Base-by-base conservation (phyloP, 2,888 invertebrate species). In the Drosophila suboccidentalis region DNA sequence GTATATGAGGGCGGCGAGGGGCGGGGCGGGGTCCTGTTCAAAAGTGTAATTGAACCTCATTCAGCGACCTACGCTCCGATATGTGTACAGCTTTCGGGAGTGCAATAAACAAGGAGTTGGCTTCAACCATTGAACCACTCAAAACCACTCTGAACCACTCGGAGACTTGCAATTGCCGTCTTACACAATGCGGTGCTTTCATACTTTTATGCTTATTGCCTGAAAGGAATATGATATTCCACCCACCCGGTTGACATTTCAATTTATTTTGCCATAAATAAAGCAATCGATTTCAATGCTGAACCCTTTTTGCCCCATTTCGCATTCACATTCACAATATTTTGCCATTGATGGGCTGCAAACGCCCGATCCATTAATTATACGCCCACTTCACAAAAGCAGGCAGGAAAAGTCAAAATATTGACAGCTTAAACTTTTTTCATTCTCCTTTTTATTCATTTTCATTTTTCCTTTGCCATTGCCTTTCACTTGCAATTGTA, bases 371-470 rank as follows among this genome's bases (percentile, higher is more conserved):
- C 88, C 90, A 90, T 89, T 89, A 89, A 89, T 89, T 90, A 89
- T 87, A 90, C 90, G 90, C 89, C 90, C 90, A 90, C 88, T 87
- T 89, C 80, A 86, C 84, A 86, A 83, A 71, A 66, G 75, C 71
- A 63, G 82, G 82, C 84, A 83, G 71, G 78, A 81, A 82, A 90
- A 88, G 88, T 91, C 91, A 90, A 90, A 90, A 91, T 90, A 91
- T 90, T 90, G 90, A 90, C 90, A 88, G 90, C 90, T 88, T 88
- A 71, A 81, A 91, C 78, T 83, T 87, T 75, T 76, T 65, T 67
- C 51, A 38, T 58, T 4, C 46, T 34, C 11, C 55, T 57, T 47
- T 58, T 61, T 44, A 53, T 61, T 32, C 44, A 69, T 74, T 75
- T 69, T 58, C 64, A 46, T 57, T 43, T 54, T 44, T 19, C 19